Evolutionary conservation across 2,888 invertebrate species (phyloP).

Genomic region (Chrysopilus asiliformis): DNA sequence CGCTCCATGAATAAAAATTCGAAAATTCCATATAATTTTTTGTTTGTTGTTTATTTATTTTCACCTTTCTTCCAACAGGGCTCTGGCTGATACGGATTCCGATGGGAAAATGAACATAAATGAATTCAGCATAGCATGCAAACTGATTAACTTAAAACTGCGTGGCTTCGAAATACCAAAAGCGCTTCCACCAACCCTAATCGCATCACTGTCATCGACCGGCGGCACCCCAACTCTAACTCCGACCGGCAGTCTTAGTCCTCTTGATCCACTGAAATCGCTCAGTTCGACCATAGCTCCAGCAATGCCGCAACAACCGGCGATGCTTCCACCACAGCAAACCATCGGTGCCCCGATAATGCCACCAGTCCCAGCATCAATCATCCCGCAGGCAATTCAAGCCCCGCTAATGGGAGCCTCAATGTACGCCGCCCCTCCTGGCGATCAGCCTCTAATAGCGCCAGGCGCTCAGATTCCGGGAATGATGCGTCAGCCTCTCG

Average conservation of each 20-base stretch:
- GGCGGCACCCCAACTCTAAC: slow-evolving; percentile 36
- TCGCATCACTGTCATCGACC: slow-evolving; percentile 50
- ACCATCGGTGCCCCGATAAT: slow-evolving; percentile 8
- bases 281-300: slow-evolving; percentile 14
- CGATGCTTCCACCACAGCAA: slow-evolving; percentile 3
- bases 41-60: too few species aligned
- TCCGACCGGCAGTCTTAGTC: slow-evolving; percentile 31
- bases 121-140: slow-evolving; percentile 97
- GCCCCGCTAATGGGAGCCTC: slow-evolving; percentile 14
- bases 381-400: slow-evolving; percentile 15
- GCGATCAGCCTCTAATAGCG: neutral
- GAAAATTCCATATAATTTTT: too few species aligned
- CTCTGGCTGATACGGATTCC: slow-evolving; percentile 84
- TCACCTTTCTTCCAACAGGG: slow-evolving; percentile 50
- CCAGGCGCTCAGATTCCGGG: slow-evolving; percentile 2
- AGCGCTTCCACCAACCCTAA: slow-evolving; percentile 60
- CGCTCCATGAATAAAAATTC: too few species aligned
- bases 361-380: slow-evolving; percentile 18
- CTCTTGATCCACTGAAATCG: slow-evolving; percentile 27
- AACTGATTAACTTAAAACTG: slow-evolving; percentile 84
- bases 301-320: slow-evolving; percentile 10
- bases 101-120: slow-evolving; percentile 94
- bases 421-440: neutral
- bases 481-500: slow-evolving; percentile 17
- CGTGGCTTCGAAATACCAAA: slow-evolving; percentile 86